These are phyloP conservation scores for Lochmaea capreae DNA, from an alignment of 2,888 invertebrate species.

Conservation along the genomic window DNA sequence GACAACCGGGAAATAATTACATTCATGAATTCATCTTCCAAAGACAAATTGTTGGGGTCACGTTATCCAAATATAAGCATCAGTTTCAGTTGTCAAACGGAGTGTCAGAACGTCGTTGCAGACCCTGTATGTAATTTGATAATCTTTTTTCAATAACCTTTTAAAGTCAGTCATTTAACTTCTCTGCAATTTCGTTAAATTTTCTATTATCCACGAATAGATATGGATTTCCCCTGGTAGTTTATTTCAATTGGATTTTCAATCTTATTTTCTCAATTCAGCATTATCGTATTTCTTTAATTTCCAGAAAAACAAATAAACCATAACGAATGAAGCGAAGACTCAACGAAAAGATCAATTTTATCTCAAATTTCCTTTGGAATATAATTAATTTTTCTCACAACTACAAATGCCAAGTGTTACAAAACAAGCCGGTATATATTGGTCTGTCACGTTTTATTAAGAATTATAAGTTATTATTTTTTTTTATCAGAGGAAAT, in stretches of 20 bases:
- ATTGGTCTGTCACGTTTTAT: slow-evolving; percentile 17
- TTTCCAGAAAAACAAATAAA: neutral
- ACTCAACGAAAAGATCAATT: neutral
- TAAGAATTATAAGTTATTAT: slow-evolving; percentile 11
- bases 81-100: too few relatives aligned
- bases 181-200: too few relatives aligned
- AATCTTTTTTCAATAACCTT: too few relatives aligned
- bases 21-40: too few relatives aligned
- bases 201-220: neutral
- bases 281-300: neutral
- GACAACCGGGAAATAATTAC: too few relatives aligned
- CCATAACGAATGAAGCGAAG: neutral
- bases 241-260: neutral
- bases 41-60: too few relatives aligned
- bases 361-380: neutral
- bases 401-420: neutral
- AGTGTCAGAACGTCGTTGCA: too few relatives aligned
- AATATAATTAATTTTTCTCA: slow-evolving; percentile 1
- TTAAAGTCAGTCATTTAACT: too few relatives aligned
- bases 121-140: too few relatives aligned
- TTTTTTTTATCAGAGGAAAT: neutral
- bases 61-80: too few relatives aligned
- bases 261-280: neutral
- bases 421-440: slow-evolving; percentile 9
- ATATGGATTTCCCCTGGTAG: neutral